Conservation (phyloP, 1,140 invertebrate genomes). For the Goniozus legneri region DNA sequence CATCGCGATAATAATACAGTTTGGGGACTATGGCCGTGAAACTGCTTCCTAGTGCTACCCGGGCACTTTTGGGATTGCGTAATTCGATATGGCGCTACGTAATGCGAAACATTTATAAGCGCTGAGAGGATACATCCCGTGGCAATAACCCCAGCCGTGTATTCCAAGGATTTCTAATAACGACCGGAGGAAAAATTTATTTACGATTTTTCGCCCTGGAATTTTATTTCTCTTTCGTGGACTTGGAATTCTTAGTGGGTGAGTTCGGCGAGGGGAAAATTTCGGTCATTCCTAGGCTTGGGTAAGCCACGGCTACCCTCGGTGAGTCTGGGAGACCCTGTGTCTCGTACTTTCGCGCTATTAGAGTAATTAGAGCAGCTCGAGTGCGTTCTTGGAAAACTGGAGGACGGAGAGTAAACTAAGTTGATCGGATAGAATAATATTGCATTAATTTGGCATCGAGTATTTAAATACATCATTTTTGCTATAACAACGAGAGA, state of each 20-base stretch:
- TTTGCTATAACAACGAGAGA: not conserved
- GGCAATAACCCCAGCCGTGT: not conserved
- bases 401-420: not conserved
- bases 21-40: conserved; percentile 3
- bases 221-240: not conserved
- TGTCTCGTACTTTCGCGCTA: not conserved
- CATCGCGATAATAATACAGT: conserved; percentile 1
- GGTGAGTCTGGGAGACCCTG: not conserved
- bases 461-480: not conserved
- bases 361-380: not conserved
- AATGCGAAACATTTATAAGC: not conserved
- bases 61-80: not conserved
- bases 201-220: not conserved
- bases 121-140: not conserved
- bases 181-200: not conserved
- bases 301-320: too few relatives aligned
- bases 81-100: too few relatives aligned
- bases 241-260: not conserved
- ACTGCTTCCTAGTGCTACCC: not conserved
- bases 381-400: not conserved
- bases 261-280: not conserved
- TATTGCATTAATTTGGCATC: not conserved
- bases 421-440: not conserved
- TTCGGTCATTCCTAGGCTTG: too few relatives aligned
- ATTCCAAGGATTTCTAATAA: not conserved